Evolutionary conservation across 1,140 invertebrate species (phyloP), one percentile per base, ranked within the genome.

Genomic region (Branchinecta lindahli): DNA sequence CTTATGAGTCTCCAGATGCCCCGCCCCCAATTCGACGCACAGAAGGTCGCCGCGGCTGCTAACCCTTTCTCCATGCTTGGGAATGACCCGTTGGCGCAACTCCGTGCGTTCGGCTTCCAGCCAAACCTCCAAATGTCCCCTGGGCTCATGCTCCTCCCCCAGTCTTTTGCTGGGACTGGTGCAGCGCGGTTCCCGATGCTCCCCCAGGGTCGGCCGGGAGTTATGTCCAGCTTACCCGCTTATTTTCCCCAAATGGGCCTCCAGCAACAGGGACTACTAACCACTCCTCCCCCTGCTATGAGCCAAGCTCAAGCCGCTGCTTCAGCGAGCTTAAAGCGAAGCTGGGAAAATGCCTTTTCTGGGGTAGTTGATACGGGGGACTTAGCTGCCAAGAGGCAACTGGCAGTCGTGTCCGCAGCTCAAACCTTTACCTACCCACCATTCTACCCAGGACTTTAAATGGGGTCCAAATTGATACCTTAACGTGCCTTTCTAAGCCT

Each of bases 281-380:
- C 68, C 71, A 20, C 46, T 71, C 67, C 71, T 70, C 10, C 75
- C 46, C 44, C 66, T 68, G 12, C 66, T 71, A 44, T 68, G 72
- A 61, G 72, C 70, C 47, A 73, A 65, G 65, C 75, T 46, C 74
- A 73, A 72, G 70, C 74, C 46, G 45, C 75, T 69, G 44, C 67
- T 12, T 75, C 10, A 77, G 73, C 69, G 73, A 77, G 68, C 76
- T 77, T 80, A 77, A 77, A 82, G 78, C 67, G 81, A 76, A 77
- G 80, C n/a, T 80, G 75, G 75, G 75, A 80, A 69, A 76, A 80
- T 70, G 74, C 72, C 66, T 81, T 80, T 74, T 77, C 74, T 18
- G 74, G 75, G 66, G 75, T 76, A 68, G 74, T 76, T 73, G 72
- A 73, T 70, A 71, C 71, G 65, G 70, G 70, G 69, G 72, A 61